A percentile compares a stretch with the other conserved stretches of the same genome.
Conservation (phyloP, 2,888 invertebrate species). For the Melanchra persicariae region DNA sequence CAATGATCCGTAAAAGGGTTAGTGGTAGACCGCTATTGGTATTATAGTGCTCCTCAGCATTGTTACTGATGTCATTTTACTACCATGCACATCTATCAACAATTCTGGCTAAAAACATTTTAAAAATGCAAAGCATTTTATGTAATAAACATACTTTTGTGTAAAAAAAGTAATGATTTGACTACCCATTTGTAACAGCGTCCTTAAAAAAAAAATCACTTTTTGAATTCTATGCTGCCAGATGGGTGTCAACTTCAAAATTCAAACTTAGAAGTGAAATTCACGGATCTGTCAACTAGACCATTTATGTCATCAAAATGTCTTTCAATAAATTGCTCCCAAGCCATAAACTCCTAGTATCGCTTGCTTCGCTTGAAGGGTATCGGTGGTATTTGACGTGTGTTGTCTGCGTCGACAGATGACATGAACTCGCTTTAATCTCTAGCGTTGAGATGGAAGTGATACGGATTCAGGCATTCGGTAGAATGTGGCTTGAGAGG, state of each 20-base stretch:
- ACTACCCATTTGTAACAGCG: too few relatives aligned
- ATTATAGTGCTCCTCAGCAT: too few relatives aligned
- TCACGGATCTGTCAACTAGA: background rate
- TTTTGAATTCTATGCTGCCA: background rate
- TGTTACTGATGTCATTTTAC: too few relatives aligned
- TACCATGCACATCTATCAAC: too few relatives aligned
- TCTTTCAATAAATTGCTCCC: background rate
- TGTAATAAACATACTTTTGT: too few relatives aligned
- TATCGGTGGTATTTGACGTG: conserved; percentile 30
- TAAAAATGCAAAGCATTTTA: too few relatives aligned
- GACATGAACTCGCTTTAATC: conserved; percentile 30
- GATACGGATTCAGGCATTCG: background rate
- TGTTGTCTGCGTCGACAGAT: conserved; percentile 28
- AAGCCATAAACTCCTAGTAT: background rate
- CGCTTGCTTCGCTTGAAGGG: background rate
- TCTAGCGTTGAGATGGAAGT: conserved; percentile 9
- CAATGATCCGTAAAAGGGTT: too few relatives aligned
- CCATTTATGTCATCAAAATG: conserved; percentile 1
- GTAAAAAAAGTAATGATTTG: too few relatives aligned
- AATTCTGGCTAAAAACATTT: too few relatives aligned
- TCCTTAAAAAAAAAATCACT: too few relatives aligned
- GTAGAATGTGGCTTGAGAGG: background rate
- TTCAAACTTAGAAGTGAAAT: background rate
- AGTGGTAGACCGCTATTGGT: too few relatives aligned
- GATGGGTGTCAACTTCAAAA: background rate